Base-by-base conservation (phyloP, 2,797 vertebrate genomes). In the Glossophaga mutica region DNA sequence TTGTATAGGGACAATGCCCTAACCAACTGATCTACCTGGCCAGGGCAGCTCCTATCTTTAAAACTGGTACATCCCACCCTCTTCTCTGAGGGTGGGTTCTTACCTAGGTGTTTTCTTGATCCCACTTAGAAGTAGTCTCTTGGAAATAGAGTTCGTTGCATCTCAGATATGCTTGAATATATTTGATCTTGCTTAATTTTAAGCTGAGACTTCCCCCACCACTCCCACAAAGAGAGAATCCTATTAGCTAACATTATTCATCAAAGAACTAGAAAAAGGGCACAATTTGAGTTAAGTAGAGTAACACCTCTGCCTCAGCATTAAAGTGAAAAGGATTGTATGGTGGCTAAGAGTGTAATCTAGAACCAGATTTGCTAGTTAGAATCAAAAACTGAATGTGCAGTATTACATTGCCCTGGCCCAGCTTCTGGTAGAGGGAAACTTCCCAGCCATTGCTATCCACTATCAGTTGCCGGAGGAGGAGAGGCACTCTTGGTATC, bases 391-490 rank as follows among this genome's bases (percentile, higher is more conserved):
- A 76, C 98, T 9, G 98, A 98, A 98, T 0, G 98, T 98, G 70
- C 98, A 98, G 92, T 97, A 97, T 3, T 98, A 98, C 97, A 98
- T 98, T 50, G 98, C 98, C 3, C 94, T 98, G 92, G 98, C 98
- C 19, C 98, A 98, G 97, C 98, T 98, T 3, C 94, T 98, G 4
- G 98, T 98, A 95, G 98, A 98, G 82, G 98, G 98, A 96, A 98
- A 98, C 95, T 98, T 98, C 91, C 98, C 98, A 0, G 98, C 98
- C 46, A 98, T 98, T 22, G 98, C 98, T 48, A 98, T 98, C 89
- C 98, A 98, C 88, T 97, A 98, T 2, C 98, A 98, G 1, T 98
- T 98, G 98, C 96, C 98, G 22, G 98, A 98, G 95, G 98, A 98
- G 88, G 98, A 98, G 92, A 97, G 98, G 87, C 96, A 98, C 29